A percentile compares a stretch with the other conserved stretches of the same genome.
phyloP scores from a whole-genome alignment of 1,140 invertebrate genomes.

The Ostrea denselamellosa region DNA sequence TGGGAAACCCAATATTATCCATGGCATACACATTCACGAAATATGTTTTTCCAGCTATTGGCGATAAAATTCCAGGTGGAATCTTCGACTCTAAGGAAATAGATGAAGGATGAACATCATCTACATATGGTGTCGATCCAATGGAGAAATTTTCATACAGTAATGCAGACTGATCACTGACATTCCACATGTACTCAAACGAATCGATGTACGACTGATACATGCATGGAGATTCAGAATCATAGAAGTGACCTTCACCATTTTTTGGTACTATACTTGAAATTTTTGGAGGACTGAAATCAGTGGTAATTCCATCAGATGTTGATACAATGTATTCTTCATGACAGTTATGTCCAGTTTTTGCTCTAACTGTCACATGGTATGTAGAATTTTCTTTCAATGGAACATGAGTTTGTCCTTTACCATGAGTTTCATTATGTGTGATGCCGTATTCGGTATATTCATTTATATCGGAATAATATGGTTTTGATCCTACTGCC shows the following conservation, averaged over 20 bases:
- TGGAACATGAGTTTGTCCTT: conserved; percentile 46
- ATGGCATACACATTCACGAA: conserved; percentile 22
- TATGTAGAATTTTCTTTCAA: conserved; percentile 52
- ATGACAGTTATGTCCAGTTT: conserved; percentile 58
- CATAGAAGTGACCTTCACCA: conserved; percentile 30
- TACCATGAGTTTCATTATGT: conserved; percentile 45
- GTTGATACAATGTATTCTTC: conserved; percentile 60
- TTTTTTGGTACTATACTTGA: conserved; percentile 26
- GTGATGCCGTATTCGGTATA: conserved; percentile 57
- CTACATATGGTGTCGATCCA: conserved; percentile 48
- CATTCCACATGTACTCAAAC: conserved; percentile 42
- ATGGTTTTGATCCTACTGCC: conserved; percentile 55
- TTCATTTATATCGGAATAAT: conserved; percentile 49
- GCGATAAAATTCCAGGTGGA: not conserved
- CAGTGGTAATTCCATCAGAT: conserved; percentile 57
- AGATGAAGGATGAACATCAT: conserved; percentile 40
- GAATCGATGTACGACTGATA: conserved; percentile 32
- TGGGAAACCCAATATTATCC: conserved; percentile 41
- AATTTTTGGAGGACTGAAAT: conserved; percentile 47
- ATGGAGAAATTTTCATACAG: conserved; percentile 40
- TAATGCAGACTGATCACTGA: conserved; percentile 47
- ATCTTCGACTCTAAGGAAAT: not conserved
- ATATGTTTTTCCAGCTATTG: conserved; percentile 15
- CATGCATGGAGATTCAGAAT: not conserved
- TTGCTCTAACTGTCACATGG: conserved; percentile 55